phyloP scores from a whole-genome alignment of 2,888 invertebrate species.

The Erynnis tages region DNA sequence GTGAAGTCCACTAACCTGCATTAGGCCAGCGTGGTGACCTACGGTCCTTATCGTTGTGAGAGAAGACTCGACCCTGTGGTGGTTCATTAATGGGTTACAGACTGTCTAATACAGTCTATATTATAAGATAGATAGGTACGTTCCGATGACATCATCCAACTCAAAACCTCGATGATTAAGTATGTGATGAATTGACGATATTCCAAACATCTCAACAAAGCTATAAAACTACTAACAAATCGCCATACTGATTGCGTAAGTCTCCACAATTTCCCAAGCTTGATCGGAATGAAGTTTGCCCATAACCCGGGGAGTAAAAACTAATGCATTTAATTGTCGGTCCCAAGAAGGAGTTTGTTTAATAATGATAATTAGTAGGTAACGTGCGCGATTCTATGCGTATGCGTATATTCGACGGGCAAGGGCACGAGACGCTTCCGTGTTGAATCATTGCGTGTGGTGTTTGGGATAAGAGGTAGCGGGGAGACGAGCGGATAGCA shows the following conservation, averaged over 20 bases:
- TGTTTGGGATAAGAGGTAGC: slow-evolving; percentile 30
- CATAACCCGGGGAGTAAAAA: slow-evolving; percentile 38
- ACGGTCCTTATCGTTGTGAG: too few relatives aligned
- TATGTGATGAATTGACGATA: too few relatives aligned
- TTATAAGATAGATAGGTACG: too few relatives aligned
- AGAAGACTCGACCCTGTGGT: too few relatives aligned
- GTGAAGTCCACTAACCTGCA: too few relatives aligned
- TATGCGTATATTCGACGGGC: slow-evolving; percentile 69
- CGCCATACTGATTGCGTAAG: background rate
- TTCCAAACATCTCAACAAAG: too few relatives aligned
- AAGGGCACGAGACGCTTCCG: slow-evolving; percentile 74
- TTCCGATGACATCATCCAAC: too few relatives aligned
- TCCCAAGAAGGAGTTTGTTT: slow-evolving; percentile 60
- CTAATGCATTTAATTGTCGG: slow-evolving; percentile 15
- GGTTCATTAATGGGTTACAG: too few relatives aligned
- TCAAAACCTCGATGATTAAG: too few relatives aligned
- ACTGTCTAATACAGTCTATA: too few relatives aligned
- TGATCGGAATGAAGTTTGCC: slow-evolving; percentile 37
- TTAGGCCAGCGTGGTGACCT: too few relatives aligned
- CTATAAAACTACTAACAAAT: too few relatives aligned
- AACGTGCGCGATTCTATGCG: slow-evolving; percentile 63
- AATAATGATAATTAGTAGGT: slow-evolving; percentile 68
- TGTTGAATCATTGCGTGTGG: slow-evolving; percentile 61
- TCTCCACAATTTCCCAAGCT: background rate
- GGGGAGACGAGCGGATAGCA: slow-evolving; percentile 39